Percentiles rank a stretch among this genome's conserved stretches.
Conservation (phyloP, 2,888 invertebrate species). For the Diarsia mendica region DNA sequence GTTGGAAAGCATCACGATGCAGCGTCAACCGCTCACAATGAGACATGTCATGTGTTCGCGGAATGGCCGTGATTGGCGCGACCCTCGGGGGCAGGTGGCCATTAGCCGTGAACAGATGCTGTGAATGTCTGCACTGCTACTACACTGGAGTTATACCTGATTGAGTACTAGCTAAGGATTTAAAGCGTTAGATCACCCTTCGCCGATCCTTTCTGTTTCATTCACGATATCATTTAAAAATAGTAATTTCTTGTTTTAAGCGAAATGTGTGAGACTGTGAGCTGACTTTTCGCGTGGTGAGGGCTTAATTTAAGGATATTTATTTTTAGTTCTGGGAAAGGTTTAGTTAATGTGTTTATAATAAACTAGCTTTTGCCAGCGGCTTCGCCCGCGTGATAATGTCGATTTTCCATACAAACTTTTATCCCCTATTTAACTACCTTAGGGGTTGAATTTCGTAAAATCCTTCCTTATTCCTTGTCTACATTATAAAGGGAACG, state of each 20-base stretch:
- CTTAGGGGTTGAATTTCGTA: too few relatives aligned
- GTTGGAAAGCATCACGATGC: slow-evolving; percentile 32
- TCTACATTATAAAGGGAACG: too few relatives aligned
- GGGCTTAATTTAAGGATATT: not conserved
- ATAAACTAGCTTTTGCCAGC: too few relatives aligned
- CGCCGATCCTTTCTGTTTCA: not conserved
- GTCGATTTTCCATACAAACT: too few relatives aligned
- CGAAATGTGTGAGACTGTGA: too few relatives aligned
- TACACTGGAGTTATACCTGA: not conserved
- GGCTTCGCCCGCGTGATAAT: too few relatives aligned
- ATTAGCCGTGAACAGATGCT: slow-evolving; percentile 17
- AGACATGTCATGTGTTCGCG: slow-evolving; percentile 30
- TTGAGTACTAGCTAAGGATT: not conserved
- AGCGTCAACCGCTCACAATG: slow-evolving; percentile 13
- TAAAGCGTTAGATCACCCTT: too few relatives aligned
- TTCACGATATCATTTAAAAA: not conserved
- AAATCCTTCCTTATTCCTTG: too few relatives aligned
- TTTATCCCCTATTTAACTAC: too few relatives aligned
- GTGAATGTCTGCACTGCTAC: not conserved
- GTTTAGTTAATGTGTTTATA: not conserved
- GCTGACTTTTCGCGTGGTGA: too few relatives aligned
- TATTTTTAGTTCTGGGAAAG: not conserved
- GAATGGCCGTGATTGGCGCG: slow-evolving; percentile 22
- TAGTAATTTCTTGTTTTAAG: not conserved
- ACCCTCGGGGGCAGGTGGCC: slow-evolving; percentile 15